Evolutionary conservation across 2,888 invertebrate genomes (phyloP).

Genomic region (Sinhomidia bicolor): DNA sequence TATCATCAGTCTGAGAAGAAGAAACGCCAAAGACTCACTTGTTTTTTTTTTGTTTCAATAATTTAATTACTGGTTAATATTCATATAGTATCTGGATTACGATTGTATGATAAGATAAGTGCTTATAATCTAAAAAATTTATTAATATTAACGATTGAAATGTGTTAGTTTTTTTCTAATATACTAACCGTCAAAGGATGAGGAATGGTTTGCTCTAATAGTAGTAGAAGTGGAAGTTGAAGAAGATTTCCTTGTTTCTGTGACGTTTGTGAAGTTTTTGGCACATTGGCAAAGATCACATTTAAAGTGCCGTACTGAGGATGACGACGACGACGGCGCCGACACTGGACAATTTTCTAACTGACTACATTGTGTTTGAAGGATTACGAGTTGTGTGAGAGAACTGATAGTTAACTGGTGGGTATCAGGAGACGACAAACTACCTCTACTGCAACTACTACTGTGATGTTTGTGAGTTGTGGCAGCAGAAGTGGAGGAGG

Average conservation of each 20-base stretch:
- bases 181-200: slow-evolving; percentile 64
- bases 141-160: background rate
- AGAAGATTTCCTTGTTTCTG: slow-evolving; percentile 17
- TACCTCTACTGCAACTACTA: background rate
- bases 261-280: slow-evolving; percentile 49
- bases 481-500: background rate
- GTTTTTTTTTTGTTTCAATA: background rate
- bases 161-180: background rate
- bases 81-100: background rate
- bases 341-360: slow-evolving; percentile 48
- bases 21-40: background rate
- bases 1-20: background rate
- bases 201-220: slow-evolving; percentile 42
- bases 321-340: slow-evolving; percentile 3
- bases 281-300: slow-evolving; percentile 69
- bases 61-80: background rate
- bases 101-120: background rate
- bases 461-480: background rate
- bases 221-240: slow-evolving; percentile 36
- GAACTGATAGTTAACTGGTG: slow-evolving; percentile 11
- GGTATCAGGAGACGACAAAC: slow-evolving; percentile 31
- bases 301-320: slow-evolving; percentile 42
- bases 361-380: slow-evolving; percentile 51
- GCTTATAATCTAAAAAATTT: too few species aligned
- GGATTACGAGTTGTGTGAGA: background rate